A percentile compares a stretch with the other conserved stretches of the same genome.
Evolutionary conservation across 23 tunicate genomes (phyloP).

Genomic region (Ciona savignyi): DNA sequence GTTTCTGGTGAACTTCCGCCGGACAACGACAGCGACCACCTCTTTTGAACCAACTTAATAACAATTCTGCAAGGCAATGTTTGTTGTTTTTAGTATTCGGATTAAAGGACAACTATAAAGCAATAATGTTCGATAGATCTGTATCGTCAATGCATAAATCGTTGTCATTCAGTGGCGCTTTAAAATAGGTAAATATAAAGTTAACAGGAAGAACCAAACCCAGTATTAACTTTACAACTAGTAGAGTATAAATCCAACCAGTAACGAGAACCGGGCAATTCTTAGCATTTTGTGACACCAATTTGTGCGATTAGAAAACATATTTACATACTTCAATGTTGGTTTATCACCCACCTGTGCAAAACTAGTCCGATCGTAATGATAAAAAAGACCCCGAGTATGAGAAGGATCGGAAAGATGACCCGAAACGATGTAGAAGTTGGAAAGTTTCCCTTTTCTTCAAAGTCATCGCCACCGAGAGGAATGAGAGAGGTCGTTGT

Average conservation of each 20-base stretch:
- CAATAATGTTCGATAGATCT: no score
- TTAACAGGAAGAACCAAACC: no score
- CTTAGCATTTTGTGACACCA: no score
- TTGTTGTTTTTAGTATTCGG: no score
- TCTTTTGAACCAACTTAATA: slow-evolving; percentile 2
- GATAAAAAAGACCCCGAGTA: slow-evolving; percentile 10
- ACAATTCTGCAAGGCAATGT: slow-evolving; percentile 7
- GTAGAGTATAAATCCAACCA: no score
- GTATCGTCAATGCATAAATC: no score
- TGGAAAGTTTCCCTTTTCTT: neutral
- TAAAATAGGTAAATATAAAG: no score
- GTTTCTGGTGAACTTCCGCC: neutral
- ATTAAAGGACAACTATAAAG: neutral
- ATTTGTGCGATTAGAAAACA: no score
- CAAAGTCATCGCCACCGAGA: neutral
- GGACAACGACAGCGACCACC: slow-evolving; percentile 6
- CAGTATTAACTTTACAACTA: no score
- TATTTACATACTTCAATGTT: no score
- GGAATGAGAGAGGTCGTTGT: neutral
- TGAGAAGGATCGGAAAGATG: slow-evolving; percentile 22
- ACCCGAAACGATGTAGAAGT: slow-evolving; percentile 4
- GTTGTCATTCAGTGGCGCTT: no score
- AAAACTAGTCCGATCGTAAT: slow-evolving; percentile 25
- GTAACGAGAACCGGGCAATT: no score
- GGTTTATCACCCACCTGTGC: slow-evolving; percentile 28